Conservation (phyloP, 2,888 invertebrate genomes). For the Plemyria rubiginata region DNA sequence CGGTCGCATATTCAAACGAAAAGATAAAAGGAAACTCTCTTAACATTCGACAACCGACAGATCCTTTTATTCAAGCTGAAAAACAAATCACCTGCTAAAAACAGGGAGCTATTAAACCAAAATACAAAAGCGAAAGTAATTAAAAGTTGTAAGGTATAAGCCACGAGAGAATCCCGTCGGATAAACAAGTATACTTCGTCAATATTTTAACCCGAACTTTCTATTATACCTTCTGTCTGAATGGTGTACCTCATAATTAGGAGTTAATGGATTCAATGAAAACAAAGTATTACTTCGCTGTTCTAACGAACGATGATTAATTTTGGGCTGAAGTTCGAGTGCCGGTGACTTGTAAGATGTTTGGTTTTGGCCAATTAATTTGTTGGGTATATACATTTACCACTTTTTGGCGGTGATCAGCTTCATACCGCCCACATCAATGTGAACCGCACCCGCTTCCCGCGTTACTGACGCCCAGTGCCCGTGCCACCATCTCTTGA, state of each 20-base stretch:
- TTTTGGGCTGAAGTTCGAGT: slow-evolving; percentile 34
- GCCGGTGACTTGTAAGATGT: slow-evolving; percentile 39
- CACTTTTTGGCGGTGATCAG: background rate
- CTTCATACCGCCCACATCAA: no score
- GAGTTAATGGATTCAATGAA: slow-evolving; percentile 49
- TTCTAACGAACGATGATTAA: slow-evolving; percentile 36
- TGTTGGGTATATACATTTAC: background rate
- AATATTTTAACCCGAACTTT: slow-evolving; percentile 56
- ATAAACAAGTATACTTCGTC: slow-evolving; percentile 53
- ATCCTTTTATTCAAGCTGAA: slow-evolving; percentile 43
- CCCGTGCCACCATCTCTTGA: no score
- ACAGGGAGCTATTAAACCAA: slow-evolving; percentile 57
- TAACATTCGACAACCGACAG: slow-evolving; percentile 7
- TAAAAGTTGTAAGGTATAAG: slow-evolving; percentile 62
- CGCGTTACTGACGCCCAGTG: no score
- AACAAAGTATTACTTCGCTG: slow-evolving; percentile 39
- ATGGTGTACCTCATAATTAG: slow-evolving; percentile 48
- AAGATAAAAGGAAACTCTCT: background rate
- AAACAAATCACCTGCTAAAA: slow-evolving; percentile 47
- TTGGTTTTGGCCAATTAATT: slow-evolving; percentile 15
- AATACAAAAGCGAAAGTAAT: slow-evolving; percentile 65
- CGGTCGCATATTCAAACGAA: no score
- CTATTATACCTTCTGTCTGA: slow-evolving; percentile 48
- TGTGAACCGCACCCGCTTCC: no score
- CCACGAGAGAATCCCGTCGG: slow-evolving; percentile 38